A percentile compares a stretch with the other conserved stretches of the same genome.
phyloP scores from a whole-genome alignment of 2,797 vertebrate species.

The Sus cebifrons region DNA sequence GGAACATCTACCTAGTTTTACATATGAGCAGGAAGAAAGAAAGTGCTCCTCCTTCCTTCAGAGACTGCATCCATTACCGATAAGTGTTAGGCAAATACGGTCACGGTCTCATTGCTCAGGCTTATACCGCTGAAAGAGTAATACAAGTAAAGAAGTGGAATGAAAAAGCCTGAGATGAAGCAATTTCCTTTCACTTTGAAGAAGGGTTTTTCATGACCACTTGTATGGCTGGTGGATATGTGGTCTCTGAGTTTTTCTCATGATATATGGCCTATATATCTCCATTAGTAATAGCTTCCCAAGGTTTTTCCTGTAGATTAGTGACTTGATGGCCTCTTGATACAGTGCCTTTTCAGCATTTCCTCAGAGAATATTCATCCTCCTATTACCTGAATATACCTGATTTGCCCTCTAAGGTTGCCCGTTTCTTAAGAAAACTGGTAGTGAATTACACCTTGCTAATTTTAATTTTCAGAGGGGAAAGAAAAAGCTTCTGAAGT shows the following conservation, averaged over 20 bases:
- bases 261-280: not conserved
- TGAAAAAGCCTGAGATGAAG: not conserved
- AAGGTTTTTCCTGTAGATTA: not conserved
- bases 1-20: not conserved
- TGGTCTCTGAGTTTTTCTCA: not conserved
- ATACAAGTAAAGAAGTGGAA: not conserved
- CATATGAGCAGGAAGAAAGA: not conserved
- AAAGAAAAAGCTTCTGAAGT: not conserved
- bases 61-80: fast-evolving
- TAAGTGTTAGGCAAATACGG: not conserved
- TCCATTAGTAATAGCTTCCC: not conserved
- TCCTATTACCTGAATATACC: not conserved
- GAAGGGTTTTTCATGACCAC: not conserved
- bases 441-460: not conserved
- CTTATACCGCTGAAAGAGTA: not conserved
- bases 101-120: not conserved
- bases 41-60: not conserved
- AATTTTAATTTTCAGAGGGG: not conserved
- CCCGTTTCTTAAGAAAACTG: not conserved
- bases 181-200: not conserved
- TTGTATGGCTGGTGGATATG: not conserved
- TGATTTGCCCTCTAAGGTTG: not conserved
- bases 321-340: not conserved
- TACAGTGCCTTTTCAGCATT: not conserved
- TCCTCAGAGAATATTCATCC: not conserved